A percentile compares a stretch with the other conserved stretches of the same genome.
phyloP scores from a whole-genome alignment of 2,888 invertebrate genomes.

The Catonia carolina region DNA sequence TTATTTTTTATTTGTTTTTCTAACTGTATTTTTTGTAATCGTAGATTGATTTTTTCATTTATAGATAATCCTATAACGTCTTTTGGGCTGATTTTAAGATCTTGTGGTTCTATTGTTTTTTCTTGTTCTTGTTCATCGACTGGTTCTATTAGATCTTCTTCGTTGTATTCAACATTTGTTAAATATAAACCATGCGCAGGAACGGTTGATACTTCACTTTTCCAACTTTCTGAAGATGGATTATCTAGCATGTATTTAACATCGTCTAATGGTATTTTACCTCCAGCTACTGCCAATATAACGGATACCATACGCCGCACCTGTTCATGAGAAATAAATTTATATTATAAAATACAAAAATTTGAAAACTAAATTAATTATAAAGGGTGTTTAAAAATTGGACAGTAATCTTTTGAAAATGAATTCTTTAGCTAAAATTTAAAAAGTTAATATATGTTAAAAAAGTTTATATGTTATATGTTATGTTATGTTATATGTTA shows the following conservation, averaged over 20 bases:
- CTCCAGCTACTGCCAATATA: conserved; percentile 55
- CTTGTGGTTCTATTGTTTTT: conserved; percentile 37
- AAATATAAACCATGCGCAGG: conserved; percentile 64
- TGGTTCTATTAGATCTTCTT: conserved; percentile 47
- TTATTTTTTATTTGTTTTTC: background rate
- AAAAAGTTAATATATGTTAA: background rate
- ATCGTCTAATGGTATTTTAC: conserved; percentile 54
- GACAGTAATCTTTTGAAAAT: conserved; percentile 7
- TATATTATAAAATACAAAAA: conserved; percentile 35
- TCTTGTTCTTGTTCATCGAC: conserved; percentile 45
- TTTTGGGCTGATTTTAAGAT: background rate
- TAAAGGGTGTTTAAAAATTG: background rate
- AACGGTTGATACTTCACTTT: conserved; percentile 40
- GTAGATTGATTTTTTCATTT: background rate
- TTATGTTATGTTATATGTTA: too few relatives aligned
- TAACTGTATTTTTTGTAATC: background rate
- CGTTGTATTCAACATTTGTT: conserved; percentile 60
- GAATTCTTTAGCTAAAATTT: background rate
- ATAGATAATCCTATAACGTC: background rate
- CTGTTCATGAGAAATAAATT: too few relatives aligned
- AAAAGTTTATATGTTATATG: too few relatives aligned
- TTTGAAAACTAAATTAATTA: background rate
- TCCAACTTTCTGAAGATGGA: conserved; percentile 66
- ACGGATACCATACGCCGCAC: conserved; percentile 70
- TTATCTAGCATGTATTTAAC: conserved; percentile 70